phyloP scores from a whole-genome alignment of 1,140 invertebrate genomes.

The Latrodectus geometricus region DNA sequence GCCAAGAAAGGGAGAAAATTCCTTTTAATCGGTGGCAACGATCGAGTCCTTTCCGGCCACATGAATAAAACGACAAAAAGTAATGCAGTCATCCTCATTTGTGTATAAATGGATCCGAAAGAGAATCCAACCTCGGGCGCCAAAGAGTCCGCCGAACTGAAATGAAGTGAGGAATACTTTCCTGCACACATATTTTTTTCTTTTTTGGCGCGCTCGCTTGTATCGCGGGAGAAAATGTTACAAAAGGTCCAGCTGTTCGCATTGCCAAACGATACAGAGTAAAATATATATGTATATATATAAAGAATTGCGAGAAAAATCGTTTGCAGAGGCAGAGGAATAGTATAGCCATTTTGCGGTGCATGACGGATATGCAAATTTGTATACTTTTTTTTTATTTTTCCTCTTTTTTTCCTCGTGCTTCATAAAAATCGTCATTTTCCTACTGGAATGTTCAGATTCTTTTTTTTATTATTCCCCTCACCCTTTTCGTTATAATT shows the following conservation, averaged over 20 bases:
- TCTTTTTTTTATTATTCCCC: too few relatives aligned
- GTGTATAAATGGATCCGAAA: constrained; percentile 35
- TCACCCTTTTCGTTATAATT: background rate
- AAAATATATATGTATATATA: background rate
- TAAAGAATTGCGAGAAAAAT: constrained; percentile 1
- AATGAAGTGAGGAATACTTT: constrained; percentile 7
- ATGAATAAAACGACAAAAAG: constrained; percentile 38
- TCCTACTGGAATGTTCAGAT: background rate
- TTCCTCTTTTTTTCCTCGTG: background rate
- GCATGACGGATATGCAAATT: constrained; percentile 36
- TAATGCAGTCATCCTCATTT: constrained; percentile 36
- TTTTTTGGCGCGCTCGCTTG: background rate
- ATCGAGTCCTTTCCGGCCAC: background rate
- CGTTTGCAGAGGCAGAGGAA: background rate
- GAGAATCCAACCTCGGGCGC: background rate
- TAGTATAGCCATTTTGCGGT: background rate
- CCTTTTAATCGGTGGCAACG: background rate
- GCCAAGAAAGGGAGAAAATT: too few relatives aligned
- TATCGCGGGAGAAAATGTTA: background rate
- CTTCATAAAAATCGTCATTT: constrained; percentile 37
- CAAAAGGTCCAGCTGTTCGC: constrained; percentile 44
- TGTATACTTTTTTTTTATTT: background rate
- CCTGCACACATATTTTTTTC: background rate
- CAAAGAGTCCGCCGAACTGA: constrained; percentile 4
- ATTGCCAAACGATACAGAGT: constrained; percentile 6